Evolutionary conservation across 1,140 invertebrate genomes (phyloP), one percentile per base, ranked within the genome.

Genomic region (Mizuhopecten yessoensis): DNA sequence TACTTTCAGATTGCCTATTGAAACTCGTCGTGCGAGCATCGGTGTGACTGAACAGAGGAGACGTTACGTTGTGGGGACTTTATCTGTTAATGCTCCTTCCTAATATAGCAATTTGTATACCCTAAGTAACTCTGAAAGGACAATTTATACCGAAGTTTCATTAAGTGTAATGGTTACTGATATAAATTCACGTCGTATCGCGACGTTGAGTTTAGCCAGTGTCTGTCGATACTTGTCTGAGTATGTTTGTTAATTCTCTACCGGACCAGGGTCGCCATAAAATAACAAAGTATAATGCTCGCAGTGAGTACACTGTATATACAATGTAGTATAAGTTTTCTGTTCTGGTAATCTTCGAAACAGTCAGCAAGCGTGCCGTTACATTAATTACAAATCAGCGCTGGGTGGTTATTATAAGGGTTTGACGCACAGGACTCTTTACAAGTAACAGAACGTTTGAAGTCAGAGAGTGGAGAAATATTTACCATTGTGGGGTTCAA

Each of bases 81-180:
- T 17, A 75, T 75, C 57, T 29, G 57, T 29, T 17, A 75, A 75
- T 75, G 57, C 57, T 75, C 57, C 5, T 17, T 29, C 57, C 29
- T 75, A 75, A 75, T 75, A 75, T n/a, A 75, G 57, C 57, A 75
- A 75, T 75, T 75, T 75, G 57, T 75, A 75, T 75, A 75, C 57
- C 5, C n/a, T 75, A 29, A 75, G 57, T 13, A 75, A 75, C 57
- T 75, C 57, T 75, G 29, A 0, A 9, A 75, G n/a, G 57, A 75
- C 1, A n/a, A 75, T 75, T 29, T 75, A 75, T 17, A 29, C 17
- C 11, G 23, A 2, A 29, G 57, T 29, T 75, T 75, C 57, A 75
- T 75, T 75, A 75, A 75, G 23, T 75, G 23, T 75, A 75, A 75
- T 75, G 3, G 57, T 75, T 29, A 5, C 5, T n/a, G 11, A n/a